Evolutionary conservation across 2,888 invertebrate genomes (phyloP).

Genomic region (Caenorhabditis doughertyi): DNA sequence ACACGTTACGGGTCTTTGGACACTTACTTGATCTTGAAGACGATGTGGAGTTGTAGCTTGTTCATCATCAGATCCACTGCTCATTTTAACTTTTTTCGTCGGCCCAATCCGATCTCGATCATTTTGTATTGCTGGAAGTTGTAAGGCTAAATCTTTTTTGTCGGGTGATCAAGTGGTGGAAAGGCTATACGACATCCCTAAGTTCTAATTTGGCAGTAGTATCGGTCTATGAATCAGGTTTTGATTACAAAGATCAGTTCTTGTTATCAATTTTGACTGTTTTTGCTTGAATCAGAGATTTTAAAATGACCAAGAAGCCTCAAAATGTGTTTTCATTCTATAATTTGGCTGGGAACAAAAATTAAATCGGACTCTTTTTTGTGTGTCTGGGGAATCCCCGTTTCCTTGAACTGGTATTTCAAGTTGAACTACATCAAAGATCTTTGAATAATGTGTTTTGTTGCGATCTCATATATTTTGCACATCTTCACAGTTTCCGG

Average conservation of each 20-base stretch:
- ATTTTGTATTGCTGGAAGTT: slow-evolving; percentile 81
- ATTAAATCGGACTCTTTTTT: neutral
- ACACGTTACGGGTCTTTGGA: slow-evolving; percentile 11
- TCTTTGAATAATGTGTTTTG: slow-evolving; percentile 29
- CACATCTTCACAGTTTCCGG: slow-evolving; percentile 20
- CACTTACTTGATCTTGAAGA: slow-evolving; percentile 70
- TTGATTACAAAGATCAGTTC: neutral
- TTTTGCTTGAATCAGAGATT: neutral
- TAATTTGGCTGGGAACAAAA: neutral
- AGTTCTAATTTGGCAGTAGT: neutral
- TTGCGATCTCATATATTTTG: slow-evolving; percentile 14
- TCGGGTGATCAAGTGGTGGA: slow-evolving; percentile 14
- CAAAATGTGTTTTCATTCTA: neutral
- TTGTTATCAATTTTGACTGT: neutral
- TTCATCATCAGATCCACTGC: slow-evolving; percentile 75
- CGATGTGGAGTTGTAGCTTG: slow-evolving; percentile 72
- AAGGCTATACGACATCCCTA: slow-evolving; percentile 11
- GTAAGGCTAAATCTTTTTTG: slow-evolving; percentile 60
- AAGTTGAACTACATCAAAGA: slow-evolving; percentile 21
- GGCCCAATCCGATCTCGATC: slow-evolving; percentile 82
- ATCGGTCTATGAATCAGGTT: neutral
- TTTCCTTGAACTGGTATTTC: neutral
- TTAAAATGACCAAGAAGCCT: neutral
- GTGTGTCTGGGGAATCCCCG: slow-evolving; percentile 9
- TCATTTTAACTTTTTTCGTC: slow-evolving; percentile 79